Percentiles rank a stretch among this genome's conserved stretches.
phyloP scores from a whole-genome alignment of 2,888 invertebrate species.

The Campopleginae sp. region DNA sequence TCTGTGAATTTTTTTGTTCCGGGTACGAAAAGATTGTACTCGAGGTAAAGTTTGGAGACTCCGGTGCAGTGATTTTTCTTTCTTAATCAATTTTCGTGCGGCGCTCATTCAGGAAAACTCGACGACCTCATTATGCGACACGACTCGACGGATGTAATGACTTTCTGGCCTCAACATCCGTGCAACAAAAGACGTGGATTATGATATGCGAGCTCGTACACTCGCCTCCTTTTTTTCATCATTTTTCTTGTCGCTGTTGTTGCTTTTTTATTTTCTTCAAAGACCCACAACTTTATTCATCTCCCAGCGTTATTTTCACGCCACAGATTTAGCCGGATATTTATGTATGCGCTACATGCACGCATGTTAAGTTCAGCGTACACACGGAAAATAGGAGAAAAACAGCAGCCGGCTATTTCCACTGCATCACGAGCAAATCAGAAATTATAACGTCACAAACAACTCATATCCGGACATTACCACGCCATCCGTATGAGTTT shows the following conservation, averaged over 20 bases:
- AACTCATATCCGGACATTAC: not conserved
- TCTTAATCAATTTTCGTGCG: constrained; percentile 42
- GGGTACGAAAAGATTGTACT: not conserved
- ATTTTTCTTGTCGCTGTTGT: not conserved
- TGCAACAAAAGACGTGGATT: constrained; percentile 41
- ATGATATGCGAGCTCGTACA: constrained; percentile 12
- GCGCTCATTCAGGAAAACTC: constrained; percentile 22
- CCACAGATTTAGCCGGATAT: not conserved
- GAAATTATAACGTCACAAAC: constrained; percentile 46
- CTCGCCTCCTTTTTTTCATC: not conserved
- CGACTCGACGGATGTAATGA: constrained; percentile 53
- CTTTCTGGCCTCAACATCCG: constrained; percentile 28
- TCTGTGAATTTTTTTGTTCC: not conserved
- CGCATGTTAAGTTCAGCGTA: not conserved
- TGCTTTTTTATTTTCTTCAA: constrained; percentile 25
- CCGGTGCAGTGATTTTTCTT: not conserved
- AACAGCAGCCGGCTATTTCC: constrained; percentile 40
- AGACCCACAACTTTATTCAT: constrained; percentile 25
- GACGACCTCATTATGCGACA: constrained; percentile 57
- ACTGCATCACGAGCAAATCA: constrained; percentile 7
- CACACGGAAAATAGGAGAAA: constrained; percentile 3
- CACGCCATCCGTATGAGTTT: not conserved
- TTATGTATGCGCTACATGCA: not conserved
- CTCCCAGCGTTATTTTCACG: constrained; percentile 41
- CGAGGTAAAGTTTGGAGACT: not conserved